Evolutionary conservation across 2,888 invertebrate species (phyloP).

Genomic region (Stenodera caucasica): DNA sequence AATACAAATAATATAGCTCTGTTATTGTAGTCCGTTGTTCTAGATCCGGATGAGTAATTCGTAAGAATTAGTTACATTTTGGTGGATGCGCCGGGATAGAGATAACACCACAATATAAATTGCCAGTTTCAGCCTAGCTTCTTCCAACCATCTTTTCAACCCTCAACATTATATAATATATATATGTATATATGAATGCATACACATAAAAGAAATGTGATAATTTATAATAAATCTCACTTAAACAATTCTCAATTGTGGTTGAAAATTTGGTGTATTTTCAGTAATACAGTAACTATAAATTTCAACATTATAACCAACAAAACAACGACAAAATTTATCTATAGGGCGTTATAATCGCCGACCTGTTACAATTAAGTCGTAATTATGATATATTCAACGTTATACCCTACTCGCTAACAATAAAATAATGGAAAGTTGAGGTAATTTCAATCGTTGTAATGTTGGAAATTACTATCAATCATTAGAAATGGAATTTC

Average conservation of each 20-base stretch:
- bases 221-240: background rate
- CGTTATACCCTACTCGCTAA: too few relatives aligned
- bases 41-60: background rate
- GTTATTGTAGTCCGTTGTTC: background rate
- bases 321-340: background rate
- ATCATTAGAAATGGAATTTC: conserved; percentile 30
- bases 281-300: background rate
- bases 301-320: background rate
- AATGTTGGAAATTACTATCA: conserved; percentile 13
- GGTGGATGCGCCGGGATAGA: conserved; percentile 1
- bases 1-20: background rate
- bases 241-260: background rate
- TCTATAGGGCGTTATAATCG: background rate
- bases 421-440: too few relatives aligned
- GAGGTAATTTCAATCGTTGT: too few relatives aligned
- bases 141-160: background rate
- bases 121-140: background rate
- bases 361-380: background rate
- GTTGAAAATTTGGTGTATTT: background rate
- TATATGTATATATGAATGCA: background rate
- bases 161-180: too few relatives aligned
- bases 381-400: background rate
- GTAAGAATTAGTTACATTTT: background rate
- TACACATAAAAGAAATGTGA: background rate
- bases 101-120: conserved; percentile 5